Conservation (phyloP, 2,888 invertebrate genomes). For the Tenthredo distinguenda region DNA sequence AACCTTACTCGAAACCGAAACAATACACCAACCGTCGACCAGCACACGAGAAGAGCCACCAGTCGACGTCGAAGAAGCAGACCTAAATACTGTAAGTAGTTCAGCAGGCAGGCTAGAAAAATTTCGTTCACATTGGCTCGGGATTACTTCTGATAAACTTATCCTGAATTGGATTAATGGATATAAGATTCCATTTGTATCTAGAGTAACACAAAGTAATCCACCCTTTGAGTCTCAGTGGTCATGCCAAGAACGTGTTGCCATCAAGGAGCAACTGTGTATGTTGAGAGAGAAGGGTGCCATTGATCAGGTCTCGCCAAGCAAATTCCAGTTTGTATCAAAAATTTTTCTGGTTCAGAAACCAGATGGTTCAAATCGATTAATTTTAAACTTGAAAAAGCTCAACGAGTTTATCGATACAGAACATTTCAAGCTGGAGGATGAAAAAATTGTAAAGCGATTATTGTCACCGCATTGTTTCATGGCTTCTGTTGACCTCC, state of each 20-base stretch:
- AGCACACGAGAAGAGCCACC: neutral
- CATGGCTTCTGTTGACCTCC: slow-evolving; percentile 54
- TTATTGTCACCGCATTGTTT: slow-evolving; percentile 50
- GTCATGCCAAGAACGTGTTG: slow-evolving; percentile 43
- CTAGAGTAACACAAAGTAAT: slow-evolving; percentile 48
- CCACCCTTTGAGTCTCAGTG: slow-evolving; percentile 48
- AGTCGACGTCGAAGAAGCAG: slow-evolving; percentile 29
- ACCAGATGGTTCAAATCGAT: slow-evolving; percentile 53
- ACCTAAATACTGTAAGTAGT: slow-evolving; percentile 55
- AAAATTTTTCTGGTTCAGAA: slow-evolving; percentile 51
- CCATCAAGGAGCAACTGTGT: slow-evolving; percentile 32
- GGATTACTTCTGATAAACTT: neutral
- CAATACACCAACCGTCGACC: neutral
- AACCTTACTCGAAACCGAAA: neutral
- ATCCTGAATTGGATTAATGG: slow-evolving; percentile 36
- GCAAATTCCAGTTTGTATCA: slow-evolving; percentile 52
- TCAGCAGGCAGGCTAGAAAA: slow-evolving; percentile 59
- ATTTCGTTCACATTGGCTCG: slow-evolving; percentile 56
- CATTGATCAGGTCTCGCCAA: neutral
- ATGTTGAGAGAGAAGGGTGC: slow-evolving; percentile 42
- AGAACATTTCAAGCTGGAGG: slow-evolving; percentile 59
- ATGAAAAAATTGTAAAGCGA: slow-evolving; percentile 51
- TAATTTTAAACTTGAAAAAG: slow-evolving; percentile 58
- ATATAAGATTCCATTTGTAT: slow-evolving; percentile 57
- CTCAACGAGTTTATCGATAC: neutral